These are phyloP conservation scores for Aurelia aurita DNA, from an alignment of 30 jellyfish, hydroid and myxozoan species.

Conservation along the genomic window DNA sequence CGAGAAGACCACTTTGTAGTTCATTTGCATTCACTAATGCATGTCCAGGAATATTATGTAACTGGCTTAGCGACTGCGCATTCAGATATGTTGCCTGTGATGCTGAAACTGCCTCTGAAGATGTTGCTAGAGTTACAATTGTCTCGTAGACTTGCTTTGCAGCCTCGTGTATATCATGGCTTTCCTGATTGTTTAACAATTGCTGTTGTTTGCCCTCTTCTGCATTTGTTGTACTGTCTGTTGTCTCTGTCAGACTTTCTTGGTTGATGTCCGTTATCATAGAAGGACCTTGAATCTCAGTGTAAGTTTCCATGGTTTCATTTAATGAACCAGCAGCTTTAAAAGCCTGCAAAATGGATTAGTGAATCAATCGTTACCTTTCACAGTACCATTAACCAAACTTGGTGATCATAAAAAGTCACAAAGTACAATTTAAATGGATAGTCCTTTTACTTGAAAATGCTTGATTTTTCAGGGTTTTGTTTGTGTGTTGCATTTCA, in stretches of 20 bases:
- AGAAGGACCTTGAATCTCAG: not conserved
- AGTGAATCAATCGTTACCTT: not conserved
- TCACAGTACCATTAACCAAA: no score
- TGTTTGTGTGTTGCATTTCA: no score
- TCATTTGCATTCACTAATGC: conserved; percentile 40
- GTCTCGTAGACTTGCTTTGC: conserved; percentile 7
- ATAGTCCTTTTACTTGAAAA: no score
- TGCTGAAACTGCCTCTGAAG: conserved; percentile 29
- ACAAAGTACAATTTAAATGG: no score
- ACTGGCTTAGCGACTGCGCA: conserved; percentile 35
- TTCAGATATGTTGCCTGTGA: conserved; percentile 30
- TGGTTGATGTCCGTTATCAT: not conserved
- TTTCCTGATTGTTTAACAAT: not conserved
- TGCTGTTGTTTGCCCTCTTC: not conserved
- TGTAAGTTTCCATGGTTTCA: not conserved
- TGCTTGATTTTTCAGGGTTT: no score
- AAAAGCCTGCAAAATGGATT: not conserved
- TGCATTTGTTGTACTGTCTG: not conserved
- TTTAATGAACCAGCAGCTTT: not conserved
- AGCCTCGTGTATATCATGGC: conserved; percentile 5
- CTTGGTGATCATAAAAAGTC: no score
- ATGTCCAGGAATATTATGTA: conserved; percentile 33
- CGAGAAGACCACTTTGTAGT: conserved; percentile 13
- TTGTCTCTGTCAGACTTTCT: not conserved
- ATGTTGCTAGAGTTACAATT: conserved; percentile 15